Percentiles rank a stretch among this genome's conserved stretches.
Evolutionary conservation across 2,888 invertebrate genomes (phyloP).

Genomic region (Lepas anatifera): DNA sequence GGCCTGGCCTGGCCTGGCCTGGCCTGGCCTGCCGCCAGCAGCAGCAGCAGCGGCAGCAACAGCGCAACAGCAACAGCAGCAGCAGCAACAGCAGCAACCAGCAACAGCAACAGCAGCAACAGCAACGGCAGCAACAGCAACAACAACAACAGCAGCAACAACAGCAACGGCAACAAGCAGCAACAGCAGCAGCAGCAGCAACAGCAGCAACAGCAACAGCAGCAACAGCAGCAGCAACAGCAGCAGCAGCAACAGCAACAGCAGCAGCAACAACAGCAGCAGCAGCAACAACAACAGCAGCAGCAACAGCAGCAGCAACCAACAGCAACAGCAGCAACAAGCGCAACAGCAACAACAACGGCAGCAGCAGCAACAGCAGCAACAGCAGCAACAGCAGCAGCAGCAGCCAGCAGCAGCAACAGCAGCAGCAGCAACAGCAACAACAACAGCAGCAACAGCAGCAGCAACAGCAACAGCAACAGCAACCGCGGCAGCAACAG

Average conservation of each 20-base stretch:
- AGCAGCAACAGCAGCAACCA: too few relatives aligned
- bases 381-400: not conserved
- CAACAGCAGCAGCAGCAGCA: constrained; percentile 18
- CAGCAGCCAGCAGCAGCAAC: too few relatives aligned
- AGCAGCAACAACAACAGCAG: not conserved
- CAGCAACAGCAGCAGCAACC: too few relatives aligned
- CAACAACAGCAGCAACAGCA: too few relatives aligned
- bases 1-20: too few relatives aligned
- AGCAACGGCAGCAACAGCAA: constrained; percentile 31
- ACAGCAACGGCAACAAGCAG: constrained; percentile 29
- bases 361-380: not conserved
- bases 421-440: too few relatives aligned
- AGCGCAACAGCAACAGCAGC: too few relatives aligned
- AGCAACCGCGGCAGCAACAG: too few relatives aligned
- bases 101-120: constrained; percentile 27
- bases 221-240: not conserved
- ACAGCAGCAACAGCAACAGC: not conserved
- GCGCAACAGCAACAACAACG: too few relatives aligned
- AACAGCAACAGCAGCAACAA: too few relatives aligned
- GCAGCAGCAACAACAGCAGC: not conserved
- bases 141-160: constrained; percentile 29
- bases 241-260: not conserved
- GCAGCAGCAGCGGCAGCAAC: constrained; percentile 24
- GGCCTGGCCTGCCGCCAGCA: too few relatives aligned
- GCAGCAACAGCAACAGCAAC: too few relatives aligned